These are phyloP conservation scores for Poecilia gillii DNA, from an alignment of 2,797 vertebrate species.

Conservation along the genomic window DNA sequence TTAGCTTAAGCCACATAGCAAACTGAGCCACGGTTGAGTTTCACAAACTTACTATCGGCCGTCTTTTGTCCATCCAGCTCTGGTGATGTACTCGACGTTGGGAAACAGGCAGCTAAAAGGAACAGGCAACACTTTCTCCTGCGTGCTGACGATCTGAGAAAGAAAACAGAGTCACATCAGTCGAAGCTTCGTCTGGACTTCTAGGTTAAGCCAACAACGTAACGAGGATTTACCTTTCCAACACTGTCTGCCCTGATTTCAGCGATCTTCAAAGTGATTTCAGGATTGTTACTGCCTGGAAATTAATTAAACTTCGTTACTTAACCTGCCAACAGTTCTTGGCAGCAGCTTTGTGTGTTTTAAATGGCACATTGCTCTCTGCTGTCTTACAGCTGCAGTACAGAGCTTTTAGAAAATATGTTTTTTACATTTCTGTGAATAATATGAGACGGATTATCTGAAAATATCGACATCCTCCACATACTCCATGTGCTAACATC, in stretches of 20 bases:
- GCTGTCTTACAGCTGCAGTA: no score
- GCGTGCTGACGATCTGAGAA: conserved; percentile 85
- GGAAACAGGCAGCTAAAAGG: conserved; percentile 89
- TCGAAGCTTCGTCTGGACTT: background rate
- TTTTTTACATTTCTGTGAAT: no score
- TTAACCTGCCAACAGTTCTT: background rate
- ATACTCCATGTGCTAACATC: no score
- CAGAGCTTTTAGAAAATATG: no score
- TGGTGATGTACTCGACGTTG: conserved; percentile 89
- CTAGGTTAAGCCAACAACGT: background rate
- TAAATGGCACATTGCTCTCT: no score
- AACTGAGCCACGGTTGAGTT: background rate
- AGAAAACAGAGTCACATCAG: background rate
- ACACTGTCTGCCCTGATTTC: conserved; percentile 87
- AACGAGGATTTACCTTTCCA: conserved; percentile 82
- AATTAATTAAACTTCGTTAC: conserved; percentile 22
- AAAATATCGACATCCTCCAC: no score
- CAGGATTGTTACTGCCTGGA: conserved; percentile 95
- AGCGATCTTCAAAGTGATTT: conserved; percentile 90
- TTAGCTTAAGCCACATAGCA: background rate
- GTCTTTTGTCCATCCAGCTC: conserved; percentile 94
- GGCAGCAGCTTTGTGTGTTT: no score
- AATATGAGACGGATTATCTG: no score
- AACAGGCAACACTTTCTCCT: conserved; percentile 90
- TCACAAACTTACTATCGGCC: conserved; percentile 86